Base-by-base conservation (phyloP, 2,888 invertebrate species). In the Torymus texanus region DNA sequence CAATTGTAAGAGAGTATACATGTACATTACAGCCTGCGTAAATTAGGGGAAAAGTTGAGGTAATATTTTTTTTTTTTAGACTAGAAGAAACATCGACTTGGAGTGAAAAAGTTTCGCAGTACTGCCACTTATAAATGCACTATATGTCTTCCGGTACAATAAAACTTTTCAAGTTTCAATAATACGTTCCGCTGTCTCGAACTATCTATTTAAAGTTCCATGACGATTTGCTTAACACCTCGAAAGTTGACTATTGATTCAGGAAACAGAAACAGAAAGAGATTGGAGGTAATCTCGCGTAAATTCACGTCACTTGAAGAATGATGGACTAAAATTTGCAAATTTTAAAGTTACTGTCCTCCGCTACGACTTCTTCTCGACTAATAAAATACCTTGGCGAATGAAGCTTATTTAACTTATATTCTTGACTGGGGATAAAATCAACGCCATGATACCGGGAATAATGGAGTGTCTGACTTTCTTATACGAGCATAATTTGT, bases 201-300 rank as follows among this genome's bases (percentile, higher is more conserved):
- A 29, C n/a, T 18, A n/a, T 58, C 18, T 18, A 58, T 18, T 58
- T 58, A 58, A 58, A 58, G 58, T 58, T 58, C 18, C 58, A 5
- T 29, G 29, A 29, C 29, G 59, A 50, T 51, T 51, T 61, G 11
- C 51, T n/a, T 13, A 41, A 50, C 14, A 50, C 58, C 29, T 65
- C 21, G 4, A 70, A 59, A 70, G 13, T 41, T n/a, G 58, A 50
- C 63, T 50, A 50, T 74, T 65, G 74, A 58, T 65, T 65, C 55
- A 58, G 58, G 50, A n/a, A 65, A 56, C 50, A 29, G 74, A 65
- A 65, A 65, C 58, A 56, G 65, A 65, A 65, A 65, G 50, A 56
- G 74, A 74, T 65, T 65, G 56, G 21, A 65, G 65, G 16, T 58
- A 70, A 70, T 70, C 56, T 56, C 63, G 14, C 50, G n/a, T 14